These are phyloP conservation scores for Lathamus discolor DNA, from an alignment of 2,113 vertebrate species.

Conservation along the genomic window DNA sequence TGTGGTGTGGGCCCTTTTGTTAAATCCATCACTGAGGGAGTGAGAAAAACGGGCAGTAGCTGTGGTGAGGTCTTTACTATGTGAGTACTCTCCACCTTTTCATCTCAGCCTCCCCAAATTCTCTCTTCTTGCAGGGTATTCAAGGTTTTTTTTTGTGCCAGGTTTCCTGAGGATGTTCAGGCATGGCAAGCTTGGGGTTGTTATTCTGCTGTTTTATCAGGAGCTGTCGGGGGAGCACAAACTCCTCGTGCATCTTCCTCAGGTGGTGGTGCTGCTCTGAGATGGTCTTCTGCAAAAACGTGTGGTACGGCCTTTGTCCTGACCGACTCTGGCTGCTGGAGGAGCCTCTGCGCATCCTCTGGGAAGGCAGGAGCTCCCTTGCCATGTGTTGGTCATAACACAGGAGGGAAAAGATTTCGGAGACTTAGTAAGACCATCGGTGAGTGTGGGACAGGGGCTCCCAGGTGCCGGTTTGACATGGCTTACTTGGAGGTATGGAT, in stretches of 20 bases:
- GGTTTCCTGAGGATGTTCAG: neutral
- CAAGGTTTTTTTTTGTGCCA: neutral
- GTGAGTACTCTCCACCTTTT: neutral
- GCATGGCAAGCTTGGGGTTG: neutral
- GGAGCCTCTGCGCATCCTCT: neutral
- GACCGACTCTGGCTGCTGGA: neutral
- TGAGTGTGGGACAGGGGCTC: neutral
- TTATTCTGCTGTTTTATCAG: neutral
- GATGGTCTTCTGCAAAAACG: neutral
- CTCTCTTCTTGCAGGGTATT: neutral
- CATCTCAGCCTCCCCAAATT: neutral
- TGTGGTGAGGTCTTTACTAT: neutral
- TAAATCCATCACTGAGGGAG: neutral
- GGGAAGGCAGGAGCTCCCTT: neutral
- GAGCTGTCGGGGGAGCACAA: accelerated
- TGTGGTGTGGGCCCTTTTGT: neutral
- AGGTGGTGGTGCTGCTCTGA: neutral
- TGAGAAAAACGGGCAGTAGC: neutral
- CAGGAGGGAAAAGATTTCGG: neutral
- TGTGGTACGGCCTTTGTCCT: accelerated
- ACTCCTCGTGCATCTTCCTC: neutral
- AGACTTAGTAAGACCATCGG: neutral
- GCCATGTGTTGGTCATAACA: neutral
- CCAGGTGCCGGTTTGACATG: neutral
- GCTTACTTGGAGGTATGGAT: neutral